A percentile compares a stretch with the other conserved stretches of the same genome.
phyloP scores from a whole-genome alignment of 1,140 invertebrate genomes.

The Conus ventricosus region DNA sequence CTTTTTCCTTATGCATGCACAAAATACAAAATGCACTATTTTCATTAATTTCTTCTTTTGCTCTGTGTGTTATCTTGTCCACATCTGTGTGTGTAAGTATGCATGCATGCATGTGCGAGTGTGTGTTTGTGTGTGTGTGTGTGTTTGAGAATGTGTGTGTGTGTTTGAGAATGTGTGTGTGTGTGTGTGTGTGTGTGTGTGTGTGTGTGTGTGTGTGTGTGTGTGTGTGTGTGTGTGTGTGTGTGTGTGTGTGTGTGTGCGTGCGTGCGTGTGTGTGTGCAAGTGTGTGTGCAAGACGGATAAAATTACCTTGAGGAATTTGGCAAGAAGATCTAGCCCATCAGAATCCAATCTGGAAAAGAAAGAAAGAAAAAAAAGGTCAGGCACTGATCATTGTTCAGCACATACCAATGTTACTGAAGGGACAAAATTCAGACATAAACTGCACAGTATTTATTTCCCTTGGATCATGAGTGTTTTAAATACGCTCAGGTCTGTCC shows the following conservation, averaged over 20 bases:
- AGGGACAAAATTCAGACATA: not conserved
- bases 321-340: conserved; percentile 78
- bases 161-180: not conserved
- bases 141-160: conserved; percentile 10
- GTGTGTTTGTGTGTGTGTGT: conserved; percentile 6
- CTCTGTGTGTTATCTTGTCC: too few relatives aligned
- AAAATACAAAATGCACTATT: too few relatives aligned
- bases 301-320: conserved; percentile 77
- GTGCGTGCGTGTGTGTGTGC: conserved; percentile 15
- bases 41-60: too few relatives aligned
- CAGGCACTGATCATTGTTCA: not conserved
- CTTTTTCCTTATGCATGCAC: too few relatives aligned
- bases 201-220: conserved; percentile 16
- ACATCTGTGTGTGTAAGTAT: conserved; percentile 2
- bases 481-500: too few relatives aligned
- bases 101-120: not conserved
- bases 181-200: not conserved
- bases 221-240: too few relatives aligned
- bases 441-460: not conserved
- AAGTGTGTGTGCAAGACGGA: not conserved
- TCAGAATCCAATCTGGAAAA: conserved; percentile 77
- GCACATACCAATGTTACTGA: not conserved
- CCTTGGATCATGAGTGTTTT: not conserved
- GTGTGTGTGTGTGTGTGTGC: not conserved
- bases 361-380: conserved; percentile 1